Evolutionary conservation across 2,113 vertebrate species (phyloP), one percentile per base, ranked within the genome.

Genomic region (Axis porcinus): DNA sequence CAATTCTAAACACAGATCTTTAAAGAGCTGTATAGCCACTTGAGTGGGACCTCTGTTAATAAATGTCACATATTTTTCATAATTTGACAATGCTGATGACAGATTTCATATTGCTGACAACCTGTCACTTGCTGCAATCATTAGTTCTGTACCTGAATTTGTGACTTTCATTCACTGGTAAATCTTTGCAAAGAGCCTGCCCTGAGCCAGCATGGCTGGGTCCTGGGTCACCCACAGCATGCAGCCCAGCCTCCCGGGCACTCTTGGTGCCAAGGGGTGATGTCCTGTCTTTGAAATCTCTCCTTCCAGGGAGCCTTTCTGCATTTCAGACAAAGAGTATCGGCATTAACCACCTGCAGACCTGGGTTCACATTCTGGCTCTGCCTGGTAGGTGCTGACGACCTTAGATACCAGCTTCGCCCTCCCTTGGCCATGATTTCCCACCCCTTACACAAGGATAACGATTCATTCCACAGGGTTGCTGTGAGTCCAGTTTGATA

Each of bases 41-140:
- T 50, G 64, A 85, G 40, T 2, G 1, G 64, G 79, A 33, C 17
- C 76, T 89, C 54, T 88, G 21, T 93, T 91, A 91, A 79, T 82
- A 95, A 90, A 90, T 43, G 82, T 91, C 92, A 86, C n/a, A 15
- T 7, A 62, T 33, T 94, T 45, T 88, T 47, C 76, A 89, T 78
- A 79, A 95, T 64, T 96, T 25, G 27, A 52, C 43, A 86, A 89
- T 13, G 62, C 21, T 62, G 93, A 94, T 57, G 93, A 96, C 91
- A 97, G 62, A 86, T 84, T 92, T 70, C 91, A 64, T 64, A 62
- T 45, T 52, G 82, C 45, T 95, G 94, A 94, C 93, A 95, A 79
- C 28, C 52, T 82, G 82, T 52, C 86, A 87, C 60, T 64, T 86
- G 45, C 81, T 57, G 54, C 78, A 82, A 54, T 70, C 85, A 95